Conservation (phyloP, 2,113 vertebrate genomes). For the Lasiurus cinereus region DNA sequence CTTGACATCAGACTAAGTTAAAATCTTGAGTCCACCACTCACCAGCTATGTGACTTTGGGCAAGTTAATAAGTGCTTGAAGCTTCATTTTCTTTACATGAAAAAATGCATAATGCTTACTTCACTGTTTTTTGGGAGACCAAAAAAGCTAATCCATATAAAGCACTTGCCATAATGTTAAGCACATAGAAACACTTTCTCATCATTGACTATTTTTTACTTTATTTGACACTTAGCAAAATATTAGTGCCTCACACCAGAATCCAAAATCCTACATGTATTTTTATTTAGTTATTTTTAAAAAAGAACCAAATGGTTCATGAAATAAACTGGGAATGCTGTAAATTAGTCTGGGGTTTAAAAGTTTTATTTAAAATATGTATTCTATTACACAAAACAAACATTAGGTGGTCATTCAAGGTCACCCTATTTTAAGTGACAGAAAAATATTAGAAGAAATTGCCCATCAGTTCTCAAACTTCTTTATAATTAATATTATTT, state of each 20-base stretch:
- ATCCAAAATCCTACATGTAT: not conserved
- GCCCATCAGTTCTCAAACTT: not conserved
- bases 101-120: not conserved
- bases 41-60: not conserved
- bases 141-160: not conserved
- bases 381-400: not conserved
- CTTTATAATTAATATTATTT: not conserved
- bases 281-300: not conserved
- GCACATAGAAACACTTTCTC: not conserved
- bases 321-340: not conserved
- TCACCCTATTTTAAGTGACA: constrained; percentile 34
- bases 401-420: not conserved
- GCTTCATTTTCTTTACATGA: not conserved
- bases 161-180: not conserved
- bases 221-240: not conserved
- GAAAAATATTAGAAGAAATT: not conserved
- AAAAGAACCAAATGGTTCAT: not conserved
- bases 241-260: constrained; percentile 10
- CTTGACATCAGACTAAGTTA: not conserved
- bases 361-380: not conserved
- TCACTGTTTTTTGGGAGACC: not conserved
- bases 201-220: not conserved
- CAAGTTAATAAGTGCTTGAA: not conserved
- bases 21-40: not conserved
- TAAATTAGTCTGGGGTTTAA: not conserved